Evolutionary conservation across 1,140 invertebrate species (phyloP).

Genomic region (Brachionus sp.): DNA sequence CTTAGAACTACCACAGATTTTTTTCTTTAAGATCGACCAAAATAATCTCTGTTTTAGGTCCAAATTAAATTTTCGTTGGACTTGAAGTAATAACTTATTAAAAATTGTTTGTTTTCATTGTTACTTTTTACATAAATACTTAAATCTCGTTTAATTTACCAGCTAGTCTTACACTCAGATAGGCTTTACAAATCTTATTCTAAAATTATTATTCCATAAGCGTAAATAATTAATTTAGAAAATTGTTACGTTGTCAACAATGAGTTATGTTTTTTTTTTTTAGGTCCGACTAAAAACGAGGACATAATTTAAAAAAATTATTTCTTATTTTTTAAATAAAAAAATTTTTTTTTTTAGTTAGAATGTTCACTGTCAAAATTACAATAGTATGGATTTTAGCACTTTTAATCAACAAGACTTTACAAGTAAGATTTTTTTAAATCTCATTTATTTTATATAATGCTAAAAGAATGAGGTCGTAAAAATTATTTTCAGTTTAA

Average conservation of each 20-base stretch:
- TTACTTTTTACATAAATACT: background rate
- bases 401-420: background rate
- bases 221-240: too few species aligned
- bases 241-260: too few species aligned
- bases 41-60: background rate
- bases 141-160: background rate
- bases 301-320: too few species aligned
- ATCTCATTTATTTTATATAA: background rate
- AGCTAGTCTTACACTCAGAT: too few species aligned
- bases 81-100: background rate
- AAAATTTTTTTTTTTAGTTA: background rate
- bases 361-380: background rate
- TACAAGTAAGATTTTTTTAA: background rate
- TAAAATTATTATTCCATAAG: too few species aligned
- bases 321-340: background rate
- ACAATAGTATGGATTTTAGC: background rate
- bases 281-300: too few species aligned
- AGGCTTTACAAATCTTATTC: background rate
- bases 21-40: background rate
- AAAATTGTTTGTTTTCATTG: background rate
- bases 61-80: background rate
- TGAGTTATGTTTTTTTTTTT: too few species aligned
- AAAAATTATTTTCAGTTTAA: too few species aligned
- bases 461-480: background rate
- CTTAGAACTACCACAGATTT: background rate